Conservation (phyloP, 1,140 invertebrate genomes). For the Artemia franciscana region DNA sequence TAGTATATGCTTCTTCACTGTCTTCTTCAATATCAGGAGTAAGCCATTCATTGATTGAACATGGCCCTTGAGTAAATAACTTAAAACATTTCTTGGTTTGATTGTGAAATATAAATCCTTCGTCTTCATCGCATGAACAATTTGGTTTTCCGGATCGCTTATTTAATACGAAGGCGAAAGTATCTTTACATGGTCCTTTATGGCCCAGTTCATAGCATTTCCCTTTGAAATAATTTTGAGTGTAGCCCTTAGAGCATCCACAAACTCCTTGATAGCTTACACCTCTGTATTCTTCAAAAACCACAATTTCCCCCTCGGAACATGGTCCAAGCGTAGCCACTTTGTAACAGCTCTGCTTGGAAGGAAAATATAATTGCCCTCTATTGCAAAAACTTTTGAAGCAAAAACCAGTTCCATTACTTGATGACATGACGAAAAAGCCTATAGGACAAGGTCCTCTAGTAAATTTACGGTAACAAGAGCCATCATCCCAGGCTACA, state of each 20-base stretch:
- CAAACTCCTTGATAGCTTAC: constrained; percentile 57
- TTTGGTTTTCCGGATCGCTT: constrained; percentile 11
- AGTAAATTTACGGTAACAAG: constrained; percentile 46
- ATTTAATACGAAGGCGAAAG: constrained; percentile 4
- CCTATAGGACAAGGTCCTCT: constrained; percentile 40
- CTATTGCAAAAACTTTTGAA: constrained; percentile 38
- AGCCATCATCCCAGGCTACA: constrained; percentile 34
- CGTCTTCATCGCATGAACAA: constrained; percentile 26
- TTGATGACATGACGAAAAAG: constrained; percentile 25
- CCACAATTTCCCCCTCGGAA: constrained; percentile 35
- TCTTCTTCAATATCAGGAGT: constrained; percentile 20
- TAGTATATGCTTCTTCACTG: neutral
- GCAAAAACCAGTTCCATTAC: constrained; percentile 32
- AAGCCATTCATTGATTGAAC: constrained; percentile 42
- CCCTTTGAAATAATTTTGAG: constrained; percentile 8
- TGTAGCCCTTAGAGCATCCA: constrained; percentile 25
- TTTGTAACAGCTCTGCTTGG: constrained; percentile 40
- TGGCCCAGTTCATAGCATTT: constrained; percentile 11
- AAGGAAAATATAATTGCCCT: constrained; percentile 44
- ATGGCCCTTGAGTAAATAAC: constrained; percentile 45
- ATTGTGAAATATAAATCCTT: constrained; percentile 31
- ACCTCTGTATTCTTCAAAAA: constrained; percentile 52
- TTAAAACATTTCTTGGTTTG: constrained; percentile 37
- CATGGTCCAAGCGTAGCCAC: constrained; percentile 48
- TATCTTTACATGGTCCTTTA: constrained; percentile 5